A percentile compares a stretch with the other conserved stretches of the same genome.
Conservation (phyloP, 1,140 invertebrate genomes). For the Gryon sp. region DNA sequence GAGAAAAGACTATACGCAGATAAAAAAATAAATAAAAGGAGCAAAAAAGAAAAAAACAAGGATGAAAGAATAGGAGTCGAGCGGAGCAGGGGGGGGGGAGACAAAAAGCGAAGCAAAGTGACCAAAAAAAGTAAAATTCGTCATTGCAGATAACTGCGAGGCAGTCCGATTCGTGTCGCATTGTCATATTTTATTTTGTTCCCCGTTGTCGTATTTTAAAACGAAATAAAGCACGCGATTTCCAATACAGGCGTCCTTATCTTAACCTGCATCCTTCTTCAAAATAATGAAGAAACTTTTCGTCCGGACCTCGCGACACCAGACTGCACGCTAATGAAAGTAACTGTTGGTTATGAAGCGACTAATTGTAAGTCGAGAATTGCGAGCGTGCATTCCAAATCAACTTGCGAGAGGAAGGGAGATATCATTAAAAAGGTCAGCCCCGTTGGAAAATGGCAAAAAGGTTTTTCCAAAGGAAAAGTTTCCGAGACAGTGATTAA, state of each 20-base stretch:
- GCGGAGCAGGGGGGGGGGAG: too few species aligned
- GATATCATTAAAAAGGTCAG: slow-evolving; percentile 64
- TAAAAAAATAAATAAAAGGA: too few species aligned
- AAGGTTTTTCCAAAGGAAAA: slow-evolving; percentile 59
- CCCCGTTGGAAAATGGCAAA: slow-evolving; percentile 50
- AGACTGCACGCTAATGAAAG: slow-evolving; percentile 65
- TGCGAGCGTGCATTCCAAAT: slow-evolving; percentile 60
- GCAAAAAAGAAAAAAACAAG: background rate
- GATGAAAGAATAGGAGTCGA: too few species aligned
- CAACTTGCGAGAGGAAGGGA: too few species aligned
- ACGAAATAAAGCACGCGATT: slow-evolving; percentile 52
- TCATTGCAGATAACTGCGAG: slow-evolving; percentile 22
- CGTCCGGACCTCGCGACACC: slow-evolving; percentile 43
- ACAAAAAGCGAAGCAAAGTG: background rate
- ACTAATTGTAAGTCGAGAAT: slow-evolving; percentile 63
- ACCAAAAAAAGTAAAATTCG: slow-evolving; percentile 12
- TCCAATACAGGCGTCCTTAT: slow-evolving; percentile 47
- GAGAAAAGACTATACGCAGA: too few species aligned
- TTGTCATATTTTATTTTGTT: slow-evolving; percentile 53
- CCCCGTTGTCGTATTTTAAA: slow-evolving; percentile 23
- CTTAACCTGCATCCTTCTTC: slow-evolving; percentile 41
- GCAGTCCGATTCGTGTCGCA: slow-evolving; percentile 35
- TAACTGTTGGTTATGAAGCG: slow-evolving; percentile 63
- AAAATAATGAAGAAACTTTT: slow-evolving; percentile 65
- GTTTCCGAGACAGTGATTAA: slow-evolving; percentile 64